Evolutionary conservation across 2,113 vertebrate species (phyloP).

Genomic region (Megaceryle torquata): DNA sequence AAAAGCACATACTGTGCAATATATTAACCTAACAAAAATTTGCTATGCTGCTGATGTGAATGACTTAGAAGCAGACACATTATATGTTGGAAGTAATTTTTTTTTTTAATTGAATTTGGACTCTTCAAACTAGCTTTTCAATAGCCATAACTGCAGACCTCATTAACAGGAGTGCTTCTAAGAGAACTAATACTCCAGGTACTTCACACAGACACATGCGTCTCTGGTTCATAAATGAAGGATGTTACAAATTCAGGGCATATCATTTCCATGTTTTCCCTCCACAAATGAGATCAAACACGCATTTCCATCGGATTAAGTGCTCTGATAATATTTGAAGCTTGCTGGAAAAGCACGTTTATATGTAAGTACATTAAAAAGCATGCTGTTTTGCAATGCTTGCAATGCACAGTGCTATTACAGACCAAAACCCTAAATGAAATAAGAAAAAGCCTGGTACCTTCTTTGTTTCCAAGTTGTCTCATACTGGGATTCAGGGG

Average conservation of each 20-base stretch:
- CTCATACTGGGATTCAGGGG: slow-evolving; percentile 36
- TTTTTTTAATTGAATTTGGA: background rate
- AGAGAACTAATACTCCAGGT: slow-evolving; percentile 3
- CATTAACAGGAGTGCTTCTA: slow-evolving; percentile 4
- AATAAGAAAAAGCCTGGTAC: slow-evolving; percentile 55
- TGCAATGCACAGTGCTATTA: background rate
- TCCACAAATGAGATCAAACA: slow-evolving; percentile 19
- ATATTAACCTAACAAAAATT: background rate
- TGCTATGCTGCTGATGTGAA: background rate
- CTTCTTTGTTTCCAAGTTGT: slow-evolving; percentile 64
- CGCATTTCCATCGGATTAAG: background rate
- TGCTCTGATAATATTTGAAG: slow-evolving; percentile 1
- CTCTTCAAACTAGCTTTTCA: slow-evolving; percentile 21
- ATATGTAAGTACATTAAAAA: background rate
- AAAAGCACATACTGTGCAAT: background rate
- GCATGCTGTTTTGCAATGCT: background rate
- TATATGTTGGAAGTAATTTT: background rate
- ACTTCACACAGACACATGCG: background rate
- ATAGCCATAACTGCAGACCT: slow-evolving; percentile 5
- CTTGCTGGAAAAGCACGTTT: background rate
- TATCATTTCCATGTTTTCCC: background rate
- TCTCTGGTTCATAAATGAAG: background rate
- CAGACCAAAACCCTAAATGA: background rate
- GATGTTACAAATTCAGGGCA: slow-evolving; percentile 7
- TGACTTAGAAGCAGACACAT: background rate